A percentile compares a stretch with the other conserved stretches of the same genome.
Conservation (phyloP, 1,140 invertebrate species). For the Leptinotarsa texana region DNA sequence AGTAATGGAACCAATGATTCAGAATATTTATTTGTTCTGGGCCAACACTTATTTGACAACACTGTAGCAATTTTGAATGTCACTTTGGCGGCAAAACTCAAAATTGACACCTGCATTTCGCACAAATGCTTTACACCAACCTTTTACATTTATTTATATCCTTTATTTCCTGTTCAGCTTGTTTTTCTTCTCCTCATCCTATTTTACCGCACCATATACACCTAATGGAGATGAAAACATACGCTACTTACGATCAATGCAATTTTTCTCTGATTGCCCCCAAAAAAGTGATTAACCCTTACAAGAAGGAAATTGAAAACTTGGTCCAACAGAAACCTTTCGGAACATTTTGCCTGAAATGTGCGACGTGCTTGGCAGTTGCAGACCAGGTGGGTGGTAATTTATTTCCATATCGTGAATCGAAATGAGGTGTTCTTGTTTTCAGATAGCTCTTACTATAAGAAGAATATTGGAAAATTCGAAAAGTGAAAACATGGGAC, state of each 20-base stretch:
- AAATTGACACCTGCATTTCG: conserved; percentile 4
- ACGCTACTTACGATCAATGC: conserved; percentile 15
- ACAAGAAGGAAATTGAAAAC: conserved; percentile 36
- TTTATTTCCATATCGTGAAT: no score
- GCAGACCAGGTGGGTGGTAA: conserved; percentile 36
- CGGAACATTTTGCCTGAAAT: conserved; percentile 42
- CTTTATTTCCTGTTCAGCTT: background rate
- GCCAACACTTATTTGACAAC: no score
- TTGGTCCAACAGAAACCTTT: conserved; percentile 39
- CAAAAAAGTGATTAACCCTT: conserved; percentile 46
- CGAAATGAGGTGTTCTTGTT: conserved; percentile 1
- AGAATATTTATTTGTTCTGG: no score
- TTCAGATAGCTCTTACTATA: conserved; percentile 36
- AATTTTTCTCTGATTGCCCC: conserved; percentile 33
- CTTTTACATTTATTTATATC: background rate
- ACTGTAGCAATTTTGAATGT: no score
- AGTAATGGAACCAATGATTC: no score
- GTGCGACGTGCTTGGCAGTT: conserved; percentile 41
- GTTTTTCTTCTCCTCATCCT: background rate
- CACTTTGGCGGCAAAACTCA: background rate
- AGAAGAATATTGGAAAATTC: conserved; percentile 26
- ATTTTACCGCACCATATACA: conserved; percentile 13
- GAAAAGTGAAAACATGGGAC: conserved; percentile 25
- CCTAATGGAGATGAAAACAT: background rate
- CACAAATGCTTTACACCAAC: background rate